Evolutionary conservation across 2,113 vertebrate genomes (phyloP).

Genomic region (Buteo buteo): DNA sequence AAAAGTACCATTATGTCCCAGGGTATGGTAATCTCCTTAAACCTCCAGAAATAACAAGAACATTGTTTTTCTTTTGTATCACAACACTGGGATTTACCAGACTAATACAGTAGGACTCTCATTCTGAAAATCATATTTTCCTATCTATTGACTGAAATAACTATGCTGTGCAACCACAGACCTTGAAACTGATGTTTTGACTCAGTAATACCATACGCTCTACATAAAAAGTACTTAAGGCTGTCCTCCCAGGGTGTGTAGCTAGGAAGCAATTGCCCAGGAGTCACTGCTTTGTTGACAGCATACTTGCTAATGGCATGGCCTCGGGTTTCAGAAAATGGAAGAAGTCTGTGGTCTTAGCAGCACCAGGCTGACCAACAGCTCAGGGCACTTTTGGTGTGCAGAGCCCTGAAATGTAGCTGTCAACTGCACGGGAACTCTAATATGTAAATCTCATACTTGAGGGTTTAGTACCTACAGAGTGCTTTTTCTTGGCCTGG

Average conservation of each 20-base stretch:
- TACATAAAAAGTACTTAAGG: not conserved
- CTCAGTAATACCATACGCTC: not conserved
- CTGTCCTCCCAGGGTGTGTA: not conserved
- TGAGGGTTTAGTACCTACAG: not conserved
- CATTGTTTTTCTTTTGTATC: slow-evolving; percentile 59
- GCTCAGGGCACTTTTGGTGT: not conserved
- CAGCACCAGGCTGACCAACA: not conserved
- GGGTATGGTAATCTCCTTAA: slow-evolving; percentile 31
- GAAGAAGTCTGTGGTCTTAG: not conserved
- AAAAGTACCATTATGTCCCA: slow-evolving; percentile 55
- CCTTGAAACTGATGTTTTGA: not conserved
- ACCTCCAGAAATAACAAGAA: slow-evolving; percentile 54
- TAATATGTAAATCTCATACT: not conserved
- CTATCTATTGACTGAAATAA: slow-evolving; percentile 7
- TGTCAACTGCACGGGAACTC: rapidly evolving
- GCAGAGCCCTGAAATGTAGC: not conserved
- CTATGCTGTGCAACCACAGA: not conserved
- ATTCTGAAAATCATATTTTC: slow-evolving; percentile 26
- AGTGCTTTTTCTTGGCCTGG: not conserved
- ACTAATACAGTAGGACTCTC: slow-evolving; percentile 6
- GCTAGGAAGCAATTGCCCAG: not conserved
- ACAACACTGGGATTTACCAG: slow-evolving; percentile 47
- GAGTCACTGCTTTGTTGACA: not conserved
- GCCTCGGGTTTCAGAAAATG: not conserved
- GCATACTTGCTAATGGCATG: not conserved